Base-by-base conservation (phyloP, 2,888 invertebrate species). In the Acanthosoma haemorrhoidale region DNA sequence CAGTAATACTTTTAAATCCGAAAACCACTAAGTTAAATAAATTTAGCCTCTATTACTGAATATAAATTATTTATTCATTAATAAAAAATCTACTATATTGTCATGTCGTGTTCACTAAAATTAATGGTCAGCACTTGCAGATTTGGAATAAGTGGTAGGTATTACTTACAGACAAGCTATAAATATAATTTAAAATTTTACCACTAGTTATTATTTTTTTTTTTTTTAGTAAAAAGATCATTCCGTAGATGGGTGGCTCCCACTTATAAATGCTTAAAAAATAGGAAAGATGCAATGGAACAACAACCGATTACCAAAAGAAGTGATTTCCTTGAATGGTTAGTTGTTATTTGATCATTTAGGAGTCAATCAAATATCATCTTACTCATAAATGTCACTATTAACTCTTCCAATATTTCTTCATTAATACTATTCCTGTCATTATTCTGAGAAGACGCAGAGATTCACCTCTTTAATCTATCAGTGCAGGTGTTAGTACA, bases 291-390 rank as follows among this genome's bases (percentile, higher is more conserved):
- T 2, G 85, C 82, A 78, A 77, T 84, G 25, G 88, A 86, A 0
- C 84, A 85, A 6, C 85, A 88, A 76, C 77, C 79, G 4, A 77
- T 78, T 25, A 77, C 78, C 29, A 82, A 81, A 1, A 81, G 92
- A 73, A 88, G 86, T 29, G 83, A 84, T 8, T 91, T 83, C 77
- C 75, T 88, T n/a, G 91, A 90, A 77, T 94, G 96, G 96, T 75
- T 69, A 58, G 9, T 15, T 16, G 15, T n/a, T n/a, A n/a, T n/a
- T n/a, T n/a, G n/a, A 36, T 25, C 57, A 51, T n/a, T n/a, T n/a
- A n/a, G n/a, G n/a, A n/a, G n/a, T n/a, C n/a, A n/a, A n/a, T n/a
- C n/a, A n/a, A n/a, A n/a, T n/a, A n/a, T n/a, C n/a, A n/a, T n/a
- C n/a, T n/a, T n/a, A n/a, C n/a, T n/a, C n/a, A n/a, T n/a, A n/a